A percentile compares a stretch with the other conserved stretches of the same genome.
Conservation (phyloP, 2,888 invertebrate species). For the Oasisia sp. region DNA sequence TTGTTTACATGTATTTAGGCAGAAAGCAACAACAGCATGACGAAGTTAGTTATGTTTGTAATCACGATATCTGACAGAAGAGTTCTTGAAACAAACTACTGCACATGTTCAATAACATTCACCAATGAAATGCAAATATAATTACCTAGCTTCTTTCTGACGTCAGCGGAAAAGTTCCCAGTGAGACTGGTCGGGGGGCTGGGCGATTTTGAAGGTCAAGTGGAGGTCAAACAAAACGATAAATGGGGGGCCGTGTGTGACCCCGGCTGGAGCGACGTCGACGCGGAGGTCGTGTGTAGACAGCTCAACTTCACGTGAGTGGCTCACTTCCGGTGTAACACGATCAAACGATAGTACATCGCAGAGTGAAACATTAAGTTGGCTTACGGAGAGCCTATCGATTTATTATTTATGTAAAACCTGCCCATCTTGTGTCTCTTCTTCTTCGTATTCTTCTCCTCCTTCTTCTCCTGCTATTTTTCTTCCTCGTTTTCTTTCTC, state of each 20-base stretch:
- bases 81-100: neutral
- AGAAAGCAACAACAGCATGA: neutral
- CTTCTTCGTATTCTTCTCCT: too few relatives aligned
- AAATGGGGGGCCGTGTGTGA: conserved; percentile 20
- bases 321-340: neutral
- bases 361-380: too few relatives aligned
- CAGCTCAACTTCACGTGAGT: conserved; percentile 26
- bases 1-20: neutral
- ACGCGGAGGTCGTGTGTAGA: conserved; percentile 22
- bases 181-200: conserved; percentile 20
- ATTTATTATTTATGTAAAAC: too few relatives aligned
- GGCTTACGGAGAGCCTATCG: too few relatives aligned
- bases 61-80: neutral
- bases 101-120: neutral
- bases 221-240: neutral
- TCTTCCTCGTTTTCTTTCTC: too few relatives aligned
- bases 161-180: neutral
- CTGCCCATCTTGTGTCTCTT: too few relatives aligned
- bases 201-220: neutral
- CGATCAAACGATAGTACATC: neutral
- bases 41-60: neutral
- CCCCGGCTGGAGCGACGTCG: conserved; percentile 8
- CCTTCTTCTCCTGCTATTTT: too few relatives aligned
- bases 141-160: neutral
- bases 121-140: neutral